A percentile compares a stretch with the other conserved stretches of the same genome.
These are phyloP conservation scores for Bryconaethiops microstoma DNA, from an alignment of 2,797 vertebrate species.

Conservation along the genomic window DNA sequence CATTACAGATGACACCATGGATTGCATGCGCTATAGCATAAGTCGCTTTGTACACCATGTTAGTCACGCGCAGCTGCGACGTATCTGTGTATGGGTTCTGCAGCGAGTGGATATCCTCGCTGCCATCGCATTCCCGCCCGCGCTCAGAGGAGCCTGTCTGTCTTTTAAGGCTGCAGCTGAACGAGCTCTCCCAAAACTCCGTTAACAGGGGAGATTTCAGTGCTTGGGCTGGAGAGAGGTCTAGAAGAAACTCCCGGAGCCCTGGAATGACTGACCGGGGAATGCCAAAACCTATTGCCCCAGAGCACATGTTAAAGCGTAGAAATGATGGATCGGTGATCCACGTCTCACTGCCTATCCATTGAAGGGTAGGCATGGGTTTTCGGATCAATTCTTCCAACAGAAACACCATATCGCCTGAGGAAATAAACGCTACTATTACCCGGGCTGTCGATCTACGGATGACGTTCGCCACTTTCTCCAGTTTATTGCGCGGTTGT, in stretches of 20 bases:
- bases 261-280: conserved; percentile 49
- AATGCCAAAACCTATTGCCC: not conserved
- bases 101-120: conserved; percentile 60
- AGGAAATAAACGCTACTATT: not conserved
- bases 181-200: conserved; percentile 68
- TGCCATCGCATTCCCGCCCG: conserved; percentile 58
- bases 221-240: conserved; percentile 55
- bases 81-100: conserved; percentile 67
- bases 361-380: not conserved
- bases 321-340: not conserved
- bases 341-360: not conserved
- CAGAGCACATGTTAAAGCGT: not conserved
- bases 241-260: not conserved
- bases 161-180: conserved; percentile 57
- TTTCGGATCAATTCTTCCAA: not conserved
- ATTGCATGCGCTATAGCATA: conserved; percentile 73
- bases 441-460: conserved; percentile 2
- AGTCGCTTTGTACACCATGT: conserved; percentile 77
- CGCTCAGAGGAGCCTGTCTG: not conserved
- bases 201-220: conserved; percentile 58
- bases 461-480: not conserved
- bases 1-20: conserved; percentile 63
- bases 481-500: not conserved
- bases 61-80: conserved; percentile 68
- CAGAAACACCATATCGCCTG: not conserved